A percentile compares a stretch with the other conserved stretches of the same genome.
Conservation (phyloP, 2,113 vertebrate genomes). For the Rhinichthys klamathensis region DNA sequence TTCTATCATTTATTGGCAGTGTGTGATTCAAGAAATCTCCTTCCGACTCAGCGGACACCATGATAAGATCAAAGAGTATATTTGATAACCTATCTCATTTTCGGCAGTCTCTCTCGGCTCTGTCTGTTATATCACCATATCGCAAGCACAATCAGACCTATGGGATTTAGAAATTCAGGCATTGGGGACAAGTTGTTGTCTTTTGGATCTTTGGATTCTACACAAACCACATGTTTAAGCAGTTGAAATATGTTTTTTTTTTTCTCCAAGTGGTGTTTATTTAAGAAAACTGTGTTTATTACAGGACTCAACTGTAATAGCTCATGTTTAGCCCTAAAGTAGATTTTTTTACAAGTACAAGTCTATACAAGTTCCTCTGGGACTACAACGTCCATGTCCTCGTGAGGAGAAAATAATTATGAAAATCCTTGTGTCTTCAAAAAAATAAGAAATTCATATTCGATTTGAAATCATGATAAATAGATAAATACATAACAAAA, state of each 20-base stretch:
- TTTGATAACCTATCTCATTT: constrained; percentile 26
- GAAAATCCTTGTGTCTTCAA: constrained; percentile 76
- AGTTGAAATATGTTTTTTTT: background rate
- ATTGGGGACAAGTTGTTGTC: too few relatives aligned
- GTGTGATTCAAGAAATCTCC: background rate
- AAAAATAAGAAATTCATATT: constrained; percentile 68
- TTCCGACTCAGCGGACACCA: background rate
- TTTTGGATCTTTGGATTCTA: background rate
- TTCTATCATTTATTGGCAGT: background rate
- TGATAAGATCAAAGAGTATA: constrained; percentile 39
- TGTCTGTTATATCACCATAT: constrained; percentile 2
- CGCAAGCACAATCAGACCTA: background rate
- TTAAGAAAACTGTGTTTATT: constrained; percentile 79
- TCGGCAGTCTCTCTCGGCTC: background rate
- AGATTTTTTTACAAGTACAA: constrained; percentile 79
- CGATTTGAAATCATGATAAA: constrained; percentile 72
- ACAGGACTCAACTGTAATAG: constrained; percentile 76
- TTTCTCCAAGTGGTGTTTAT: constrained; percentile 76
- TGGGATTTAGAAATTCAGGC: background rate
- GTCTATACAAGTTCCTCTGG: constrained; percentile 75
- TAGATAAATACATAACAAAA: constrained; percentile 78
- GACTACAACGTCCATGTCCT: constrained; percentile 69
- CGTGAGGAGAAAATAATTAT: constrained; percentile 73
- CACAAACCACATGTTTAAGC: constrained; percentile 18
- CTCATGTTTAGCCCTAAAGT: constrained; percentile 76